These are phyloP conservation scores for Actinemys pallida DNA, from an alignment of 2,113 vertebrate species.

Conservation along the genomic window DNA sequence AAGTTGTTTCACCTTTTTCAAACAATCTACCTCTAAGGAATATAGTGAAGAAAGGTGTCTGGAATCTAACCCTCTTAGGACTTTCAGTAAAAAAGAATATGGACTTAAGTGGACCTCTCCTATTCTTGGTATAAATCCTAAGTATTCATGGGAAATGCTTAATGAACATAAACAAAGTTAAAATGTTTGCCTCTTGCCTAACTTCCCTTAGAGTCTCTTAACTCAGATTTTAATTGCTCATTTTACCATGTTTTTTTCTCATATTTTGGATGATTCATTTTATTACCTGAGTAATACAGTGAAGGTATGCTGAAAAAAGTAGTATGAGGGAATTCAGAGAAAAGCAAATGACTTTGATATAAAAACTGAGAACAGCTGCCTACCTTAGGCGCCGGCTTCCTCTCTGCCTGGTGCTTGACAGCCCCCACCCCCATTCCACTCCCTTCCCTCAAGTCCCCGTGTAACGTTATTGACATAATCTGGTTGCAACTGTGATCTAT, in stretches of 20 bases:
- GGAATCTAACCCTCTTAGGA: not conserved
- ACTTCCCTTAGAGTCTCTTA: not conserved
- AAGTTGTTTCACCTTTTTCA: not conserved
- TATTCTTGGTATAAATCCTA: not conserved
- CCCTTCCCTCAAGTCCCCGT: too few species aligned
- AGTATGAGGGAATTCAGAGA: not conserved
- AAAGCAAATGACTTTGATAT: not conserved
- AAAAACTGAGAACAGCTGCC: not conserved
- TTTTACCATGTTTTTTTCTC: not conserved
- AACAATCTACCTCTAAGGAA: not conserved
- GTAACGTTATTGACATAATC: too few species aligned
- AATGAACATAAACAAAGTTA: not conserved
- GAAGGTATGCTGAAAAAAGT: not conserved
- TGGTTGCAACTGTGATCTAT: too few species aligned
- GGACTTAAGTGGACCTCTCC: not conserved
- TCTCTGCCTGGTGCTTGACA: too few species aligned
- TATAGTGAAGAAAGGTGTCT: not conserved
- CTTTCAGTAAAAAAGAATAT: not conserved
- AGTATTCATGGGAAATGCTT: not conserved
- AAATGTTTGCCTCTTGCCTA: not conserved
- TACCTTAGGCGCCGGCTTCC: too few species aligned
- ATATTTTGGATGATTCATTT: not conserved
- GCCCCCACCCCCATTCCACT: too few species aligned
- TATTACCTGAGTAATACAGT: not conserved
- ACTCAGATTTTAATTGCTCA: not conserved